A percentile compares a stretch with the other conserved stretches of the same genome.
Evolutionary conservation across 2,113 vertebrate species (phyloP).

Genomic region (Lepisosteus oculatus): DNA sequence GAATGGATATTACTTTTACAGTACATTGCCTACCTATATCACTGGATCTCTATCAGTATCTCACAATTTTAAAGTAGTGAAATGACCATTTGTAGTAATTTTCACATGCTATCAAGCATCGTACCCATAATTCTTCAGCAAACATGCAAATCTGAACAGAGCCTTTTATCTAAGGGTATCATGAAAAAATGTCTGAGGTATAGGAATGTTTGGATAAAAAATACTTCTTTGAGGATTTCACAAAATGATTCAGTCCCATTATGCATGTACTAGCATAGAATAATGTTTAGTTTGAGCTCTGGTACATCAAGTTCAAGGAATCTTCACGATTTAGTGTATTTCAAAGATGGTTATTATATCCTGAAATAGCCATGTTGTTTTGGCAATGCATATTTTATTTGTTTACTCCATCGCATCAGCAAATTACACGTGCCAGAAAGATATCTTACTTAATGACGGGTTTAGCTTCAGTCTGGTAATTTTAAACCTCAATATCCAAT

Average conservation of each 20-base stretch:
- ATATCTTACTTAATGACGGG: conserved; percentile 8
- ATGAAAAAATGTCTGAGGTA: not conserved
- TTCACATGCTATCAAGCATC: too few relatives aligned
- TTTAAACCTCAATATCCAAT: conserved; percentile 23
- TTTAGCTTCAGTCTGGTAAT: conserved; percentile 8
- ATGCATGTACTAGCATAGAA: not conserved
- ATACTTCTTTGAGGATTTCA: not conserved
- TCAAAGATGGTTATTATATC: conserved; percentile 21
- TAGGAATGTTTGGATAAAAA: not conserved
- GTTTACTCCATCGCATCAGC: conserved; percentile 18
- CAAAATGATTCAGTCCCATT: not conserved
- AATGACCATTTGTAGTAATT: too few relatives aligned
- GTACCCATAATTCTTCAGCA: not conserved
- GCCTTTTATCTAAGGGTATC: conserved; percentile 14
- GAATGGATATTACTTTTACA: too few relatives aligned
- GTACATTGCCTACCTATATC: too few relatives aligned
- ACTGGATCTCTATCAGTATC: too few relatives aligned
- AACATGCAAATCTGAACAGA: conserved; percentile 8
- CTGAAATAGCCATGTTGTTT: conserved; percentile 11
- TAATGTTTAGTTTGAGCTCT: conserved; percentile 23
- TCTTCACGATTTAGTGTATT: conserved; percentile 20
- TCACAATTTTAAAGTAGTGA: too few relatives aligned
- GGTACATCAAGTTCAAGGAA: conserved; percentile 7
- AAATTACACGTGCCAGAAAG: conserved; percentile 17
- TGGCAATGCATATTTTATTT: conserved; percentile 17